Percentiles rank a stretch among this genome's conserved stretches.
These are phyloP conservation scores for Micrastur ruficollis DNA, from an alignment of 2,797 vertebrate species.

Conservation along the genomic window DNA sequence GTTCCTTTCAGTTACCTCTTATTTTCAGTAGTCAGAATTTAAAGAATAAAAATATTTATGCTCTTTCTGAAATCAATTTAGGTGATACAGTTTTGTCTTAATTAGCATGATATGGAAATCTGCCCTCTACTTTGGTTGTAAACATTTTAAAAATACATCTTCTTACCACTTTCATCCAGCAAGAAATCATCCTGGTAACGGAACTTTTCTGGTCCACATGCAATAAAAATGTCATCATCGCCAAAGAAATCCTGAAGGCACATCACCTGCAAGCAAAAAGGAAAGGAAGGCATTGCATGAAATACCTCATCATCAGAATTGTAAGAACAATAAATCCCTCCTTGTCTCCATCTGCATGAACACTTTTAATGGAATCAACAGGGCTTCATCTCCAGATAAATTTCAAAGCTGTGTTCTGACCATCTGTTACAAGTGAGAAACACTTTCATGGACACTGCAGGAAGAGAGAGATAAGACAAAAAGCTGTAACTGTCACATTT, in stretches of 20 bases:
- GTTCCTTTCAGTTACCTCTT: slow-evolving; percentile 13
- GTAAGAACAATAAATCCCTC: slow-evolving; percentile 13
- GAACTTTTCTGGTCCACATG: slow-evolving; percentile 98
- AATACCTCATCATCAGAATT: slow-evolving; percentile 33
- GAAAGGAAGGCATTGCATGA: slow-evolving; percentile 54
- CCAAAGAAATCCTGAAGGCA: slow-evolving; percentile 98
- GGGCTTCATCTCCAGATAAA: slow-evolving; percentile 32
- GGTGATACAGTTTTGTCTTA: slow-evolving; percentile 45
- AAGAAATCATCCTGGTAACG: slow-evolving; percentile 99
- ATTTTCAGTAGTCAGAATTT: slow-evolving; percentile 65
- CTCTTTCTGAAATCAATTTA: slow-evolving; percentile 52
- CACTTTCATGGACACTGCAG: slow-evolving; percentile 22
- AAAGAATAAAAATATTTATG: slow-evolving; percentile 42
- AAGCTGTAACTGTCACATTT: slow-evolving; percentile 49
- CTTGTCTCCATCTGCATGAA: slow-evolving; percentile 24
- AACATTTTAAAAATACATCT: slow-evolving; percentile 55
- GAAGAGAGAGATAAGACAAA: slow-evolving; percentile 41
- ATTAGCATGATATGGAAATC: slow-evolving; percentile 39
- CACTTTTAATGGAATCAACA: slow-evolving; percentile 61
- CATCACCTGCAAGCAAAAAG: slow-evolving; percentile 82
- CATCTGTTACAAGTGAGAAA: slow-evolving; percentile 67
- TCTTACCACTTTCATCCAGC: slow-evolving; percentile 93
- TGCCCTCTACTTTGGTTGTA: slow-evolving; percentile 26
- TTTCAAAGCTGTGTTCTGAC: slow-evolving; percentile 52
- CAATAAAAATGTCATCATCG: slow-evolving; percentile 98